Evolutionary conservation across 30 jellyfish, hydroid and myxozoan species (phyloP).

Genomic region (Chrysaora quinquecirrha): DNA sequence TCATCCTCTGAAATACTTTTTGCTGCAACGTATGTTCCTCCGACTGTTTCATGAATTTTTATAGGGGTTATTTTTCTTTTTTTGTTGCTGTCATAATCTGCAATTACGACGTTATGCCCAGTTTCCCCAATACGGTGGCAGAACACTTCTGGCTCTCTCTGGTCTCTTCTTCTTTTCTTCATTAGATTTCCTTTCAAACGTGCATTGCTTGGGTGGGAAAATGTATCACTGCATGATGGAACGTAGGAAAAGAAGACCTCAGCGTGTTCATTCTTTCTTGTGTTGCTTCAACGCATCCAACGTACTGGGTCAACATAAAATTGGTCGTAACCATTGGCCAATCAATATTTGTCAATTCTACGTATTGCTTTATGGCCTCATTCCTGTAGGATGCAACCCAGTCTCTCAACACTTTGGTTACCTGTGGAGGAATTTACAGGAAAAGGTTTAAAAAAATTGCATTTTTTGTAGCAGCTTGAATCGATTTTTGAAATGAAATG

Average conservation of each 20-base stretch:
- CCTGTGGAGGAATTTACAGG: background rate
- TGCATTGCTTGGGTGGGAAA: background rate
- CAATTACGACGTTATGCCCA: background rate
- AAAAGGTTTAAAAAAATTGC: no score
- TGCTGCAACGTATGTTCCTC: background rate
- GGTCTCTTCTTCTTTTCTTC: slow-evolving; percentile 11
- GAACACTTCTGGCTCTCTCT: slow-evolving; percentile 12
- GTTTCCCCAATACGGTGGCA: background rate
- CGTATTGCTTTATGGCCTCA: slow-evolving; percentile 31
- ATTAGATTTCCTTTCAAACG: background rate
- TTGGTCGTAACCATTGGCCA: slow-evolving; percentile 9
- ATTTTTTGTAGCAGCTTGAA: background rate
- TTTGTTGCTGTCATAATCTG: background rate
- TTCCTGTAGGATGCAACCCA: slow-evolving; percentile 8
- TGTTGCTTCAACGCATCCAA: slow-evolving; percentile 15
- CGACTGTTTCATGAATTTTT: background rate
- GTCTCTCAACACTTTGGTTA: background rate
- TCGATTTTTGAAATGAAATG: background rate
- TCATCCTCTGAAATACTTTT: slow-evolving; percentile 1
- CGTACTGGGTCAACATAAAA: slow-evolving; percentile 17
- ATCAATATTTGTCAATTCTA: slow-evolving; percentile 22
- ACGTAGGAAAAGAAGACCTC: background rate
- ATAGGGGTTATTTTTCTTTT: background rate
- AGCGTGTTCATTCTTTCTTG: slow-evolving; percentile 5
- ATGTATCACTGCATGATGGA: no score